Base-by-base conservation (phyloP, 2,888 invertebrate genomes). In the Lydus trimaculatus region DNA sequence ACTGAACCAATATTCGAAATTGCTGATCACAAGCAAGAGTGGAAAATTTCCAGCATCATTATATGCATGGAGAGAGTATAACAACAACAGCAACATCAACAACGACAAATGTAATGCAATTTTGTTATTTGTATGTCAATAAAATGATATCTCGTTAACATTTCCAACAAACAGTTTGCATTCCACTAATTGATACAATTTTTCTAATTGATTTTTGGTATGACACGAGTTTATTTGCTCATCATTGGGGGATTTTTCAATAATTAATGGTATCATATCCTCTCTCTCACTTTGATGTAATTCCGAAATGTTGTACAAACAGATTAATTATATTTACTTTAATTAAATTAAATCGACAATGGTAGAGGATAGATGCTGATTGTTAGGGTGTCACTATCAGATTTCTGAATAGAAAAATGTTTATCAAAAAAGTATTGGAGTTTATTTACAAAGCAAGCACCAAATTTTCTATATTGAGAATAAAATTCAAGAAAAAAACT, bases 131-230 rank as follows among this genome's bases (percentile, higher is more conserved):
- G n/a, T 17, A 43, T 1, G 13, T 0, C 23, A 13, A 2, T 23
- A 20, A 48, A 36, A 36, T 15, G 13, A 48, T 48, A 8, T 31
- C 43, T 67, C 64, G 67, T 63, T 63, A 63, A 64, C 31, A 59
- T 66, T 66, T 63, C 48, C 39, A 63, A 43, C n/a, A 17, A n/a
- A n/a, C 63, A 63, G 66, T 62, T 66, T 66, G 62, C 63, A 59
- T 58, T 67, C 28, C 39, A 36, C 64, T 64, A 64, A 67, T 67
- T 67, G 64, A 58, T 67, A 64, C 58, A 68, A 68, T 68, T 61
- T 8, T 61, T 61, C 61, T 68, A 68, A 64, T 64, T 68, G 61
- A 64, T 64, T 68, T 68, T 61, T 64, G 48, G 31, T 43, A 66
- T n/a, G 23, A 60, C 5, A 17, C 23, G 61, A 48, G 61, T 61